These are phyloP conservation scores for Lucilia sericata DNA, from an alignment of 1,140 invertebrate species.

Conservation along the genomic window DNA sequence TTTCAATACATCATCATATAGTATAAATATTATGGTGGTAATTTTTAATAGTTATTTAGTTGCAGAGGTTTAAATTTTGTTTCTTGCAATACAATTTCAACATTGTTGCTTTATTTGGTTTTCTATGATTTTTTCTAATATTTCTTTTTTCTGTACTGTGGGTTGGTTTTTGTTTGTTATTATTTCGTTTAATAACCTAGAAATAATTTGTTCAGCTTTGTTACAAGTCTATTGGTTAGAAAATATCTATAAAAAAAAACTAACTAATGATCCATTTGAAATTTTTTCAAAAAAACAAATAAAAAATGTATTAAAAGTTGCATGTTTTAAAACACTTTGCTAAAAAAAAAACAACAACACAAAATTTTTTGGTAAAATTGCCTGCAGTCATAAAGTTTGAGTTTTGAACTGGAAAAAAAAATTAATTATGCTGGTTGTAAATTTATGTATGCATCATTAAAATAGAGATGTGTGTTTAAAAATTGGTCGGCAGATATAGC, in stretches of 20 bases:
- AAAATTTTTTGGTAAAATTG: no score
- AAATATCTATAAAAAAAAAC: neutral
- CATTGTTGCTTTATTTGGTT: neutral
- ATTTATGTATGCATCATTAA: no score
- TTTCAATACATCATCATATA: constrained; percentile 7
- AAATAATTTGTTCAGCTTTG: neutral
- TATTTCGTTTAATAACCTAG: constrained; percentile 1
- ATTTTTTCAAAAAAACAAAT: no score
- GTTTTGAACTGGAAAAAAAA: no score
- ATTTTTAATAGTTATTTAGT: neutral
- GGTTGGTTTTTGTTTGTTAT: neutral
- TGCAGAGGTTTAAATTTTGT: neutral
- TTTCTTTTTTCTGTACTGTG: neutral
- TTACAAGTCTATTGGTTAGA: neutral
- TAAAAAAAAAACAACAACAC: no score
- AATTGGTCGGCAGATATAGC: no score
- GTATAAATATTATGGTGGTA: neutral
- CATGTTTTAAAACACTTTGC: no score
- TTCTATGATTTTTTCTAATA: neutral
- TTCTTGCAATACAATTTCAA: neutral
- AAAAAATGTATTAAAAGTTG: no score
- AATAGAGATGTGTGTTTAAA: no score
- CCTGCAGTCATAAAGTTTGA: no score
- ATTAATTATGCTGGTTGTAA: no score
- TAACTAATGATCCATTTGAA: neutral